phyloP scores from a whole-genome alignment of 53 echinoderm and acorn worm species.

The Crossaster papposus region DNA sequence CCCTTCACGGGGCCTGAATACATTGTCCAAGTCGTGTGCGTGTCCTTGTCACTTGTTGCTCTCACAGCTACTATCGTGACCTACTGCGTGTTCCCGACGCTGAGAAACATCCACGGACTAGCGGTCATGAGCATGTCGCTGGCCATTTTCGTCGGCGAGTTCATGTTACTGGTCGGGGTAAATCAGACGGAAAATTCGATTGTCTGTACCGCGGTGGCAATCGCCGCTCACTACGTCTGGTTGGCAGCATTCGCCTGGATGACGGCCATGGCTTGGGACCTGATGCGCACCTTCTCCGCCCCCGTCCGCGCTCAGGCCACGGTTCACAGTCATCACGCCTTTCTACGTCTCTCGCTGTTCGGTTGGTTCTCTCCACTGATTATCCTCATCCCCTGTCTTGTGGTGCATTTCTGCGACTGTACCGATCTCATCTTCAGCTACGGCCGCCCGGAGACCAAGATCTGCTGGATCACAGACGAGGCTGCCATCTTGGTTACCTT shows the following conservation, averaged over 20 bases:
- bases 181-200: background rate
- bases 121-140: constrained; percentile 13
- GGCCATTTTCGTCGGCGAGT: constrained; percentile 23
- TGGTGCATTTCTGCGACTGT: constrained; percentile 59
- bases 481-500: constrained; percentile 35
- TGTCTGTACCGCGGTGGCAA: constrained; percentile 7
- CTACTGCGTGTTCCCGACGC: constrained; percentile 15
- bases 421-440: constrained; percentile 41
- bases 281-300: constrained; percentile 54
- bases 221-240: constrained; percentile 59
- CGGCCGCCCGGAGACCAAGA: constrained; percentile 8
- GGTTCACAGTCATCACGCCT: background rate
- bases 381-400: constrained; percentile 33
- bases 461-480: constrained; percentile 53
- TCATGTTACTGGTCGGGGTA: background rate
- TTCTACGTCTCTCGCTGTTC: constrained; percentile 43
- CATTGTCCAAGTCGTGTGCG: constrained; percentile 14
- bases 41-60: constrained; percentile 6
- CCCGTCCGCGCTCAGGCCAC: background rate
- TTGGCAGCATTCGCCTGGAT: constrained; percentile 66
- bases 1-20: constrained; percentile 9
- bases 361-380: constrained; percentile 59
- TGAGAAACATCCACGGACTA: constrained; percentile 28
- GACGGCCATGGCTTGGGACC: constrained; percentile 63
- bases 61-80: constrained; percentile 27